Percentiles rank a stretch among this genome's conserved stretches.
phyloP scores from a whole-genome alignment of 2,797 vertebrate species.

The Semotilus atromaculatus region DNA sequence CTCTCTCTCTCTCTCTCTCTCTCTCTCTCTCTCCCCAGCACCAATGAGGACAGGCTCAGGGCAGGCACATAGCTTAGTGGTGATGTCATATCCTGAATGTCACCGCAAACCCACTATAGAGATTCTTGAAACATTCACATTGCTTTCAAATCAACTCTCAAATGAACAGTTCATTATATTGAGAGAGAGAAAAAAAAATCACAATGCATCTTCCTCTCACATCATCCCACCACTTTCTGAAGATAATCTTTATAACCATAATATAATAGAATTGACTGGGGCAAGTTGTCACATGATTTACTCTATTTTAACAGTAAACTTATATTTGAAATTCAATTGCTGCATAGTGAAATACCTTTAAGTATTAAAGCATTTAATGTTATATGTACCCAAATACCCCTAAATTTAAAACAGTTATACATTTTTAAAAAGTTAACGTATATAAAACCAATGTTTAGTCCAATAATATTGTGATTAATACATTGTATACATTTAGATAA shows the following conservation, averaged over 20 bases:
- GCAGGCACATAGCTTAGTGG: background rate
- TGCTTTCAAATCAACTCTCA: background rate
- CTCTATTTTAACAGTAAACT: background rate
- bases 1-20: background rate
- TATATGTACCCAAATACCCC: background rate
- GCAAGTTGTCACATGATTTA: background rate
- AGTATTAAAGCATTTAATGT: background rate
- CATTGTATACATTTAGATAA: background rate
- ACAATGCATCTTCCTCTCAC: background rate
- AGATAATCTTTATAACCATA: background rate
- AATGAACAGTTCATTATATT: background rate
- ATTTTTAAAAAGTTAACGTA: background rate
- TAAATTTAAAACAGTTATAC: background rate
- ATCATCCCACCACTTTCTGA: background rate
- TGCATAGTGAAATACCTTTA: background rate
- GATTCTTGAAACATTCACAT: background rate
- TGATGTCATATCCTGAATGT: slow-evolving; percentile 13
- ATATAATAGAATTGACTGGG: background rate
- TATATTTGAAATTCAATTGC: background rate
- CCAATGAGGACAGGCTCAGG: background rate
- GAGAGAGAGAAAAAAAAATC: background rate
- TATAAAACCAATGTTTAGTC: background rate
- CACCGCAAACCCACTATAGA: background rate
- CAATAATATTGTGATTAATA: background rate
- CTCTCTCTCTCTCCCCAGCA: too few species aligned